A percentile compares a stretch with the other conserved stretches of the same genome.
Evolutionary conservation across 2,888 invertebrate species (phyloP).

Genomic region (Drosophila neotestacea): DNA sequence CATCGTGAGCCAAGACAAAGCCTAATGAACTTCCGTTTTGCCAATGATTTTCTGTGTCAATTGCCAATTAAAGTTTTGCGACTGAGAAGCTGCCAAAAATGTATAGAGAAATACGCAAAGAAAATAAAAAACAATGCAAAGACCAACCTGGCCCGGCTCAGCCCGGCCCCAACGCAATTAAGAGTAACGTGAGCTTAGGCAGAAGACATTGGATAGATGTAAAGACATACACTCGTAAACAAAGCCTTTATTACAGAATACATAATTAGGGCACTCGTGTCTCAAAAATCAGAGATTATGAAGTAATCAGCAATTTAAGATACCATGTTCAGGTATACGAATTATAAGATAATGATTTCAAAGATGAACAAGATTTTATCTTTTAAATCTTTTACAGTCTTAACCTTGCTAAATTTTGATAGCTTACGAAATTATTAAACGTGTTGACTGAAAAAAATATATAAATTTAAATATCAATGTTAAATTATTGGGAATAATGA

Average conservation of each 20-base stretch:
- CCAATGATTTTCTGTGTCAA: slow-evolving; percentile 62
- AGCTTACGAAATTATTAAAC: background rate
- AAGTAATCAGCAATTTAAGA: background rate
- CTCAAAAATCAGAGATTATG: slow-evolving; percentile 1
- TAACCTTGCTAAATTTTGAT: slow-evolving; percentile 14
- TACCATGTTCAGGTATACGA: background rate
- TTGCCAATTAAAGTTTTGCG: slow-evolving; percentile 56
- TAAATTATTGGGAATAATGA: background rate
- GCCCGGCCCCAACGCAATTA: slow-evolving; percentile 38
- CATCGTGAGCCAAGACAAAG: slow-evolving; percentile 55
- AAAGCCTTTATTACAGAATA: slow-evolving; percentile 17
- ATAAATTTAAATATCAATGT: slow-evolving; percentile 1
- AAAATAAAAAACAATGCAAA: slow-evolving; percentile 29
- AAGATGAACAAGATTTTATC: background rate
- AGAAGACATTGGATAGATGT: slow-evolving; percentile 30
- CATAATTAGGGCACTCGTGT: slow-evolving; percentile 16
- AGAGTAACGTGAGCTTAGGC: slow-evolving; percentile 43
- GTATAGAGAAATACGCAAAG: slow-evolving; percentile 3
- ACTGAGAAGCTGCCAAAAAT: slow-evolving; percentile 41
- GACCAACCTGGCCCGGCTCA: background rate
- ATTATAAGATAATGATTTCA: background rate
- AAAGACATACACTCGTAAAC: background rate
- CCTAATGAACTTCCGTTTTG: slow-evolving; percentile 75
- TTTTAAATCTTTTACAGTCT: background rate
- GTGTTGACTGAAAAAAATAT: background rate